These are phyloP conservation scores for Notamacropus eugenii DNA, from an alignment of 2,797 vertebrate genomes.

Conservation along the genomic window DNA sequence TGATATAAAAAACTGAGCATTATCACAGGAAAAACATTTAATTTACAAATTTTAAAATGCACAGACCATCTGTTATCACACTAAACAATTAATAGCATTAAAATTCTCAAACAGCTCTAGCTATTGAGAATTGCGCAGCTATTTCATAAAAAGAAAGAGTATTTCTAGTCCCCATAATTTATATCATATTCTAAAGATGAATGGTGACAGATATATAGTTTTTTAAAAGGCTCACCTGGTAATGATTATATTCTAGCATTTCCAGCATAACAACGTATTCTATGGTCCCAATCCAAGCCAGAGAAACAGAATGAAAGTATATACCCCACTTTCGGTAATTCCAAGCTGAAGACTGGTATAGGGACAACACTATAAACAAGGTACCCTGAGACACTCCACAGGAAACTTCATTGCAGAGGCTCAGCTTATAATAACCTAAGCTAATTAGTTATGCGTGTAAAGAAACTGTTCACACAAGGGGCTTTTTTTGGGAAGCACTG, in stretches of 20 bases:
- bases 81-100: constrained; percentile 49
- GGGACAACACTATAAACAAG: constrained; percentile 81
- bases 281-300: constrained; percentile 69
- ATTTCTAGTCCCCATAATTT: neutral
- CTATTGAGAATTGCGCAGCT: constrained; percentile 1
- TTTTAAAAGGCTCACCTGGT: constrained; percentile 91
- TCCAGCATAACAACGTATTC: constrained; percentile 90
- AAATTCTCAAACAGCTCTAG: neutral
- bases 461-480: constrained; percentile 87
- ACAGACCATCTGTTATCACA: constrained; percentile 33
- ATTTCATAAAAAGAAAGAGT: constrained; percentile 11
- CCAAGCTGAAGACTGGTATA: constrained; percentile 70
- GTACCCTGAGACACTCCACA: constrained; percentile 74
- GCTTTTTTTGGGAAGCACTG: constrained; percentile 86
- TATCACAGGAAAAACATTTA: constrained; percentile 5
- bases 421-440: constrained; percentile 88
- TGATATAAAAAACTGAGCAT: constrained; percentile 7
- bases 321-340: constrained; percentile 76
- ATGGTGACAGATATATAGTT: constrained; percentile 38
- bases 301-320: constrained; percentile 53
- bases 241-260: constrained; percentile 99
- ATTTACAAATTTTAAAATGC: constrained; percentile 35
- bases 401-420: constrained; percentile 80
- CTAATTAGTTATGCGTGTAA: constrained; percentile 95
- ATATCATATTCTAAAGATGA: constrained; percentile 42